A percentile compares a stretch with the other conserved stretches of the same genome.
Conservation (phyloP, 2,797 vertebrate genomes). For the Arvicola amphibius region DNA sequence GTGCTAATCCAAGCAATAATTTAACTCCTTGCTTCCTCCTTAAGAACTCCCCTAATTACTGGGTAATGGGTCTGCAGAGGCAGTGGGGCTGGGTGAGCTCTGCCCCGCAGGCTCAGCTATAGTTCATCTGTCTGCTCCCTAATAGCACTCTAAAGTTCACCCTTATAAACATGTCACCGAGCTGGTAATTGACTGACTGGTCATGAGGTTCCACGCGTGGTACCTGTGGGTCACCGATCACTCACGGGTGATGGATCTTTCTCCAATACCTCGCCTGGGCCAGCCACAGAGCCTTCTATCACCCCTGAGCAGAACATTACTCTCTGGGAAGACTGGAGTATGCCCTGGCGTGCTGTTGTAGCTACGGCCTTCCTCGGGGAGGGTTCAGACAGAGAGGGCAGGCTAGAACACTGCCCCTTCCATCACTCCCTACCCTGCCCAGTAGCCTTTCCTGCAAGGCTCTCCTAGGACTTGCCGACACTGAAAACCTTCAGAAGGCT, state of each 20-base stretch:
- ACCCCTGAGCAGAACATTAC: constrained; percentile 65
- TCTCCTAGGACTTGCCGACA: background rate
- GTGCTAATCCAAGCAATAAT: constrained; percentile 92
- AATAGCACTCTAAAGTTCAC: constrained; percentile 98
- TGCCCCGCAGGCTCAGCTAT: constrained; percentile 90
- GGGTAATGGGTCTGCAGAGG: constrained; percentile 94
- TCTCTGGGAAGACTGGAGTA: background rate
- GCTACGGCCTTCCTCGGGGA: background rate
- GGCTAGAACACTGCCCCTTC: background rate
- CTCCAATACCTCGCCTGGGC: constrained; percentile 89
- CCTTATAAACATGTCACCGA: constrained; percentile 99
- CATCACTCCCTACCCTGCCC: background rate
- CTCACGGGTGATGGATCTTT: constrained; percentile 93
- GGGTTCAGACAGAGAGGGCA: background rate
- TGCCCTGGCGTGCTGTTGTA: background rate
- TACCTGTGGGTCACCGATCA: constrained; percentile 95
- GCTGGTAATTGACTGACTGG: constrained; percentile 94
- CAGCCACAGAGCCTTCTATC: constrained; percentile 82
- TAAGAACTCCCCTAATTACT: constrained; percentile 96
- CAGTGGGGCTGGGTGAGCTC: constrained; percentile 91
- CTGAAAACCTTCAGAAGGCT: background rate
- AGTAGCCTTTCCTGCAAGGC: background rate
- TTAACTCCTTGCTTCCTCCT: constrained; percentile 98
- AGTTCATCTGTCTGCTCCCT: constrained; percentile 92
- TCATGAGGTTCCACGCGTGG: constrained; percentile 92